These are phyloP conservation scores for Rhyacichthys aspro DNA, from an alignment of 2,797 vertebrate genomes.

Conservation along the genomic window DNA sequence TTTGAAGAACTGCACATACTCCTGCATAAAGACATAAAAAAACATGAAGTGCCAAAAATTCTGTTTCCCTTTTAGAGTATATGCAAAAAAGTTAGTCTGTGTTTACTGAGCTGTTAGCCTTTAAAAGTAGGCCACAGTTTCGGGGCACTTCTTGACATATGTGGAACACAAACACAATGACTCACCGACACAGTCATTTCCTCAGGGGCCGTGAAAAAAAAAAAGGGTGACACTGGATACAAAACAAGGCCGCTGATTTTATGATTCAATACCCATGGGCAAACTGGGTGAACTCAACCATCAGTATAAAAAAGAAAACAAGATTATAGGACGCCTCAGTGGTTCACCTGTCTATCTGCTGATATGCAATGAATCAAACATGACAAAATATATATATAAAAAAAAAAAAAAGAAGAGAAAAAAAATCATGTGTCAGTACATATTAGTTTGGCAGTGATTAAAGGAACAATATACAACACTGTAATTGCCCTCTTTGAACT, in stretches of 20 bases:
- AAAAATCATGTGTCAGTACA: no score
- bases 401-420: no score
- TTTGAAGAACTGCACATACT: constrained; percentile 85
- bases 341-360: neutral
- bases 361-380: no score
- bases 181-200: neutral
- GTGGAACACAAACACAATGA: constrained; percentile 14
- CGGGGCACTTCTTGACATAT: constrained; percentile 1
- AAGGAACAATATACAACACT: no score
- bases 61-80: neutral
- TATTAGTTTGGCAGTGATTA: no score
- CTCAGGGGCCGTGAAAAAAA: neutral
- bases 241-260: constrained; percentile 8
- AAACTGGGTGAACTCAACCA: constrained; percentile 1
- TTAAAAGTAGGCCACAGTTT: constrained; percentile 9
- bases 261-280: neutral
- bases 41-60: neutral
- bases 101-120: neutral
- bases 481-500: no score
- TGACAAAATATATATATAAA: no score
- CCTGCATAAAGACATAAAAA: constrained; percentile 68
- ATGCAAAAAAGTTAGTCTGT: constrained; percentile 1
- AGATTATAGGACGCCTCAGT: constrained; percentile 17
- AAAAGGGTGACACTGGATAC: constrained; percentile 4
- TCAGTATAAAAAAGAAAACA: neutral